These are phyloP conservation scores for Seriola aureovittata DNA, from an alignment of 2,113 vertebrate species.

Conservation along the genomic window DNA sequence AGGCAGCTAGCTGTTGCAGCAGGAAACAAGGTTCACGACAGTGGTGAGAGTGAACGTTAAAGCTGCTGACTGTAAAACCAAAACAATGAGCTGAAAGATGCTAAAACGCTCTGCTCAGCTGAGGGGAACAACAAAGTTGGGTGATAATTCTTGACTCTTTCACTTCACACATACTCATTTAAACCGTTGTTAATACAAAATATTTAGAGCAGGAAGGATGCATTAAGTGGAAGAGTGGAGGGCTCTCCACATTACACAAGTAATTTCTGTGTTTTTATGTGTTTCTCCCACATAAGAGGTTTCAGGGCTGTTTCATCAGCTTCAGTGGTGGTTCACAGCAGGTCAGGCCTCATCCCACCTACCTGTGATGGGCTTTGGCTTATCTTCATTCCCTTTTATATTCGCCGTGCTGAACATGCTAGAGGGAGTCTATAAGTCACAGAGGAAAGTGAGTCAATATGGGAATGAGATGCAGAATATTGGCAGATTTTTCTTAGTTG, in stretches of 20 bases:
- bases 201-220: no score
- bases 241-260: neutral
- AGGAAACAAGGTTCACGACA: neutral
- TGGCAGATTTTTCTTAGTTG: neutral
- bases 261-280: conserved; percentile 28
- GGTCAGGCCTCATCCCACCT: neutral
- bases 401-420: neutral
- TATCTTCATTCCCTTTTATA: neutral
- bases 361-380: conserved; percentile 18
- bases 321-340: conserved; percentile 23
- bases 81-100: neutral
- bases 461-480: conserved; percentile 3
- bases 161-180: no score
- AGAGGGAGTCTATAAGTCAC: neutral
- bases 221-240: neutral
- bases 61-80: neutral
- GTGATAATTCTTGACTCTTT: no score
- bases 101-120: neutral
- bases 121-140: no score
- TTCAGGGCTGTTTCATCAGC: conserved; percentile 64
- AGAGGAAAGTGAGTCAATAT: conserved; percentile 9
- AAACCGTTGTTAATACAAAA: no score
- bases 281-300: conserved; percentile 31
- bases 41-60: neutral
- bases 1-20: neutral